Base-by-base conservation (phyloP, 2,113 vertebrate genomes). In the Maccullochella peelii region DNA sequence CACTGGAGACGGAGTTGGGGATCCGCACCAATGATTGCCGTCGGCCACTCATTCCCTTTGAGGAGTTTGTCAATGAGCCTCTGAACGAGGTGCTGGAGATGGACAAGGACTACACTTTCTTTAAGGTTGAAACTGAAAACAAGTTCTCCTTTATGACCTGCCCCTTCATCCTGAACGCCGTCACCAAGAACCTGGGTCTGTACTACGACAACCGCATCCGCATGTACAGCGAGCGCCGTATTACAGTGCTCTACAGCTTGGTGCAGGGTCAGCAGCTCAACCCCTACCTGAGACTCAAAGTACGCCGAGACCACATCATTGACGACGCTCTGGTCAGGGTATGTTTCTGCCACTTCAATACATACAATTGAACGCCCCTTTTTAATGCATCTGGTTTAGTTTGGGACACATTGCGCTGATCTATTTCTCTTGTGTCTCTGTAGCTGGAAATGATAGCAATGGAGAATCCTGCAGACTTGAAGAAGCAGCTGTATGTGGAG, bases 71-170 rank as follows among this genome's bases (percentile, higher is more conserved):
- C 91, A 99, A 99, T 52, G 98, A 99, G 94, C 98, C 98, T 83
- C 96, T 99, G 76, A 99, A 99, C 69, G 98, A 99, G 85, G 98
- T 99, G 85, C 95, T 99, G 88, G 98, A 99, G 94, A 99, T 99
- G 98, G 98, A 99, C 96, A 99, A 99, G 93, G 98, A 99, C 94
- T 99, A 99, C 86, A 99, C 98, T 65, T 99, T 99, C 94, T 99
- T 99, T 95, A 99, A 99, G 92, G 98, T 99, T 81, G 98, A 99
- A 91, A 98, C 98, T 0, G 98, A 99, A 81, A 99, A 99, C 90
- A 99, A 99, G 92, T 99, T 99, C 95, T 99, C 98, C 75, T 99
- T 99, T 93, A 99, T 99, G 98, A 99, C 97, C 20, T 99, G 98
- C 84, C 98, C 98, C 58, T 99, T 99, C 93, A 97, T 99, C 93